These are phyloP conservation scores for Serripes groenlandicus DNA, from an alignment of 2,888 invertebrate genomes.

Conservation along the genomic window DNA sequence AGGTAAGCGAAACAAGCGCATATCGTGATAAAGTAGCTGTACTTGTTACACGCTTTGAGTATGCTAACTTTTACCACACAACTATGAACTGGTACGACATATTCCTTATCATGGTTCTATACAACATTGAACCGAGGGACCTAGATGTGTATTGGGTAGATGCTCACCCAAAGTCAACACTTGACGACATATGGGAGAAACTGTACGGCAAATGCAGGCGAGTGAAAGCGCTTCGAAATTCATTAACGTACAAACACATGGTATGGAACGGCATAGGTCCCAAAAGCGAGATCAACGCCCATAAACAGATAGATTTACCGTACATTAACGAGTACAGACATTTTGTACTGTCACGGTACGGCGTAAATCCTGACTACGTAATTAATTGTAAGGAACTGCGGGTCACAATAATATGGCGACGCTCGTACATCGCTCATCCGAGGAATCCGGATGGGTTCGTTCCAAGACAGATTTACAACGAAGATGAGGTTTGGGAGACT, in stretches of 20 bases:
- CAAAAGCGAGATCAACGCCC: conserved; percentile 81
- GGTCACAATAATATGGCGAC: conserved; percentile 83
- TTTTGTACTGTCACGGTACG: conserved; percentile 80
- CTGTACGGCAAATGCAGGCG: conserved; percentile 80
- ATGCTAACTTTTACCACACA: conserved; percentile 83
- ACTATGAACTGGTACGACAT: conserved; percentile 83
- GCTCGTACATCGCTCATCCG: conserved; percentile 85
- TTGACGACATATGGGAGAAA: conserved; percentile 81
- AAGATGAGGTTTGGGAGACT: conserved; percentile 79
- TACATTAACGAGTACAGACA: conserved; percentile 81
- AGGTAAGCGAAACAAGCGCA: neutral
- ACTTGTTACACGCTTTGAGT: conserved; percentile 79
- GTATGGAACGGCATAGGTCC: conserved; percentile 83
- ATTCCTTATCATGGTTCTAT: conserved; percentile 77
- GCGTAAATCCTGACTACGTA: conserved; percentile 45
- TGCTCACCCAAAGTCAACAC: conserved; percentile 79
- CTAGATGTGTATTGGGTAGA: conserved; percentile 83
- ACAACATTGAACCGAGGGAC: conserved; percentile 71
- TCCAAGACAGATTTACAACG: conserved; percentile 84
- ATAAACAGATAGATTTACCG: conserved; percentile 73
- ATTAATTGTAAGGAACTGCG: conserved; percentile 79
- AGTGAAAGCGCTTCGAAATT: conserved; percentile 69
- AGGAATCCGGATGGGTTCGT: conserved; percentile 83
- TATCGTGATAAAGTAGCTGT: conserved; percentile 62
- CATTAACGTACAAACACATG: conserved; percentile 74